Base-by-base conservation (phyloP, 2,113 vertebrate genomes). In the Emydocephalus ijimae region DNA sequence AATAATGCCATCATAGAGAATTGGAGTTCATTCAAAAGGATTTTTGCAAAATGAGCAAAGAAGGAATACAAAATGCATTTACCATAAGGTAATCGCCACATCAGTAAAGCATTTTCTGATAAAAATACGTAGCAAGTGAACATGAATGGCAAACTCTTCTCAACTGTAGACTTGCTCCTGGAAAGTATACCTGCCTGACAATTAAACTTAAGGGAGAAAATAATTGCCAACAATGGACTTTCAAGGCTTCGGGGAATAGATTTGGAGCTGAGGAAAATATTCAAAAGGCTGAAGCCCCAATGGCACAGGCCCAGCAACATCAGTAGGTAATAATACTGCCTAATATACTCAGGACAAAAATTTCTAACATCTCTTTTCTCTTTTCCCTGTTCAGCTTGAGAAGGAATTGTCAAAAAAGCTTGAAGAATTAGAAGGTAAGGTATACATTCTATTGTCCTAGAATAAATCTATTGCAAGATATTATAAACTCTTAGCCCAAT, bases 371-470 rank as follows among this genome's bases (percentile, higher is more conserved):
- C 50, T 54, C 29, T 54, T 89, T 39, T 56, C 55, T 91, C n/a
- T 59, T 95, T 95, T 91, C 97, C 87, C 57, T 81, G 2, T 81
- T 7, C 95, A 99, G 99, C 97, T 99, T 89, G 98, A 99, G 94
- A 97, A 98, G 15, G 98, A 98, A 4, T 96, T 99, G 96, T 98
- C 98, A 69, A 99, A 99, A 94, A 98, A 98, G 90, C 98, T 99
- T 93, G 98, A 98, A 48, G 98, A 98, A n/a, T 98, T 99, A 8
- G 98, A 99, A 99, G 99, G 99, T 99, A 98, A 93, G 21, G 29
- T 3, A 85, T 91, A 23, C 2, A 1, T 89, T 95, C 93, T 21
- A 43, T 81, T 81, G 74, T 43, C 18, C 3, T 81, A 21, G 18
- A 81, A 81, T 34, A 81, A 43, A 81, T 5, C 2, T 39, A 39